A percentile compares a stretch with the other conserved stretches of the same genome.
phyloP scores from a whole-genome alignment of 2,797 vertebrate species.

The Danio jaintianensis region DNA sequence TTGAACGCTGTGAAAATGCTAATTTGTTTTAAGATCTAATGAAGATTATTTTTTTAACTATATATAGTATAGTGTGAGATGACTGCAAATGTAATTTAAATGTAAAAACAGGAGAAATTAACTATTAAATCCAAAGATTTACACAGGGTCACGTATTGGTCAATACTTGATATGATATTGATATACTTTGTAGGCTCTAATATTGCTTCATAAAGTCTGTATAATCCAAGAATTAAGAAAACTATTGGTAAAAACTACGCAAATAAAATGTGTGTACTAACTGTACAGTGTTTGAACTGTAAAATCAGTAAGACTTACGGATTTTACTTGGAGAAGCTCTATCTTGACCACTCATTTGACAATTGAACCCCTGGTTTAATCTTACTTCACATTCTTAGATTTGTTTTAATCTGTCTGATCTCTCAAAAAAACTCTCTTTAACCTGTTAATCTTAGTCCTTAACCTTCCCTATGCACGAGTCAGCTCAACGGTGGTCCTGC shows the following conservation, averaged over 20 bases:
- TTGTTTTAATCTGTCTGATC: constrained; percentile 67
- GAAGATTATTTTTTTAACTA: neutral
- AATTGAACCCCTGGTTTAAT: constrained; percentile 56
- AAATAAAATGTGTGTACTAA: neutral
- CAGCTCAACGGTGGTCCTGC: constrained; percentile 66
- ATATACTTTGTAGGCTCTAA: neutral
- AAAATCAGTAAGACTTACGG: neutral
- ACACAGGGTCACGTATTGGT: too few relatives aligned
- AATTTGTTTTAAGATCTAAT: neutral
- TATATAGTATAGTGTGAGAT: neutral
- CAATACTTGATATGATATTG: neutral
- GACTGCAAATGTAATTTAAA: neutral
- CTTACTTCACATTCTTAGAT: constrained; percentile 55
- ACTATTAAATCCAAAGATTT: neutral
- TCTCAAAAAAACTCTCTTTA: constrained; percentile 76
- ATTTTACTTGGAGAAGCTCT: constrained; percentile 15
- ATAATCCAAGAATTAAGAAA: neutral
- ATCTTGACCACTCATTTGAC: constrained; percentile 23
- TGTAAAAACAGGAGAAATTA: neutral
- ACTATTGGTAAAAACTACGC: neutral
- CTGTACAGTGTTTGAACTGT: neutral
- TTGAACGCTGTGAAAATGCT: neutral
- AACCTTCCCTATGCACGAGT: constrained; percentile 58
- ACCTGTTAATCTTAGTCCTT: constrained; percentile 74
- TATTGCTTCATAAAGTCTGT: too few relatives aligned